Conservation (phyloP, 2,113 vertebrate genomes). For the Podilymbus podiceps region DNA sequence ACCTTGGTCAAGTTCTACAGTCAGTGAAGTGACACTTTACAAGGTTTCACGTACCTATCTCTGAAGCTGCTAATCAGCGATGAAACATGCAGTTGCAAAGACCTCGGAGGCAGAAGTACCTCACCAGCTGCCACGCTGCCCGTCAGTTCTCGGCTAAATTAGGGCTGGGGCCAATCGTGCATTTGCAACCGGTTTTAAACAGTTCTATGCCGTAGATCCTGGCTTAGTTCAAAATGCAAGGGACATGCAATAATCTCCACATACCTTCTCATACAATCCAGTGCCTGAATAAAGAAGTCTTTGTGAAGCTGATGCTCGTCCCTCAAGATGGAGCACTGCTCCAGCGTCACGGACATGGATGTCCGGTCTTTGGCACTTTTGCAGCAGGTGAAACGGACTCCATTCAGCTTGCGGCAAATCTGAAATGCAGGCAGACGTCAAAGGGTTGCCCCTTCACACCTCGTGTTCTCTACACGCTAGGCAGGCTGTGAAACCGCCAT, state of each 20-base stretch:
- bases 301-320: constrained; percentile 95
- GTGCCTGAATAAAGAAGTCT: constrained; percentile 90
- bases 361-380: constrained; percentile 99
- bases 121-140: background rate
- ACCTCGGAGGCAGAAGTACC: background rate
- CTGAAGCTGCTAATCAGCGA: background rate
- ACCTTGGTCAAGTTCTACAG: background rate
- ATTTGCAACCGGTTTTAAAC: background rate
- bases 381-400: constrained; percentile 96
- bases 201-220: rapidly evolving
- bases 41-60: background rate
- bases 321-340: constrained; percentile 92
- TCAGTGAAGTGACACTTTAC: background rate
- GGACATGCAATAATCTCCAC: background rate
- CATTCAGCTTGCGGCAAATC: constrained; percentile 96
- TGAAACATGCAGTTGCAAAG: background rate
- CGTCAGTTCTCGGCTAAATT: background rate
- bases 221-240: background rate
- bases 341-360: constrained; percentile 96
- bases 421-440: constrained; percentile 17
- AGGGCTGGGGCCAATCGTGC: background rate
- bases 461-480: background rate
- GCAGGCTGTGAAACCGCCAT: background rate
- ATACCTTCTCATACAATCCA: constrained; percentile 98
- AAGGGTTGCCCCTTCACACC: background rate